phyloP scores from a whole-genome alignment of 2,888 invertebrate genomes.

The Eupithecia insigniata region DNA sequence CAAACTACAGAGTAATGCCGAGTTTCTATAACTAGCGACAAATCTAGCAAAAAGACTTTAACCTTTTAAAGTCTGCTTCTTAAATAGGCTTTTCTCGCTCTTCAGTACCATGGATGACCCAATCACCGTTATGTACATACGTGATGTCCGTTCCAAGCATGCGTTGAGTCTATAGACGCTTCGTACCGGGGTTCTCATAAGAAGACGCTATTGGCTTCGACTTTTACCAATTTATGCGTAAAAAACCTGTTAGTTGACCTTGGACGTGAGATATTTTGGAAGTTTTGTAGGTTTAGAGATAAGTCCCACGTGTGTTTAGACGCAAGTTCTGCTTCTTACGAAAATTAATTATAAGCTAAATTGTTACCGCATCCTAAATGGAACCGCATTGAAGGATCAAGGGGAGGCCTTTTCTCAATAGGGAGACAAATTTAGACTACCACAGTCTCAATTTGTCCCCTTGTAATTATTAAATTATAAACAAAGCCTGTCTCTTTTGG shows the following conservation, averaged over 20 bases:
- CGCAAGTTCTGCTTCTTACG: not conserved
- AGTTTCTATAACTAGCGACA: not conserved
- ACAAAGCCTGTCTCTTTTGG: not conserved
- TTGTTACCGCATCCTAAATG: not conserved
- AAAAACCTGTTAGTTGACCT: conserved; percentile 11
- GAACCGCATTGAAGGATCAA: not conserved
- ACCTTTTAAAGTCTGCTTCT: too few relatives aligned
- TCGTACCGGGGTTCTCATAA: conserved; percentile 1
- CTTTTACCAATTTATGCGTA: conserved; percentile 7
- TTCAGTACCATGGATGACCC: not conserved
- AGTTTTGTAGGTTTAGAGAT: not conserved
- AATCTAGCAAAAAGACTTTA: not conserved
- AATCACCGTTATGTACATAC: conserved; percentile 8
- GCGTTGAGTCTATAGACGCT: not conserved
- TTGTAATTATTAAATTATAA: not conserved
- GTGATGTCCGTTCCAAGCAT: not conserved
- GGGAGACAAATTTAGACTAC: not conserved
- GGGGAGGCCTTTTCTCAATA: not conserved
- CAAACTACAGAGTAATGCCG: not conserved
- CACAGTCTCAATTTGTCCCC: not conserved
- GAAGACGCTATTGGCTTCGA: not conserved
- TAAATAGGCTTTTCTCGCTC: too few relatives aligned
- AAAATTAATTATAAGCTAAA: not conserved
- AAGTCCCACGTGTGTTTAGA: conserved; percentile 1
- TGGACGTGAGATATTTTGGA: conserved; percentile 3